Base-by-base conservation (phyloP, 2,888 invertebrate species). In the Eupithecia subfuscata region DNA sequence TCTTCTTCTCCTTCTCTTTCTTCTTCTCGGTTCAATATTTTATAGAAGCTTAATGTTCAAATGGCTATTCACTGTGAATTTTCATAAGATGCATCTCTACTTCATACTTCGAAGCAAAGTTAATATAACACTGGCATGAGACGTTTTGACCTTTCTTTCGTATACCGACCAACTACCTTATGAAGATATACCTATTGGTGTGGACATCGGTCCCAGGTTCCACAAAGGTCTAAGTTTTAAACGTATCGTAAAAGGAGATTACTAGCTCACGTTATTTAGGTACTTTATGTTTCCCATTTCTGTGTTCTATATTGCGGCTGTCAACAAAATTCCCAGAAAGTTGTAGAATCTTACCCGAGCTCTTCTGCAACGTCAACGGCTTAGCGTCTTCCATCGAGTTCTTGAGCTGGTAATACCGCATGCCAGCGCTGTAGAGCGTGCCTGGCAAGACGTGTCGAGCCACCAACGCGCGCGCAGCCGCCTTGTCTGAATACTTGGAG, bases 361-460 rank as follows among this genome's bases (percentile, higher is more conserved):
- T 97, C 95, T 98, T 98, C 89, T 97, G 97, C 83, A 98, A 91
- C 71, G 97, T 97, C 22, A 98, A 95, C 11, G 97, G 97, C 80
- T 96, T 96, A 63, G 97, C 96, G 67, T 97, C 96, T 82, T 96
- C 96, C 89, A 98, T 96, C 71, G 97, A 97, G 87, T 97, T 97
- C 88, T 97, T 96, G 63, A 98, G 96, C 92, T 98, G 97, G 91
- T 97, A 98, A 92, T 97, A 98, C 83, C 97, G 95, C 97, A 98
- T 98, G 72, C 98, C 98, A 6, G 97, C 97, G 70, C 97, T 97
- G 94, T 97, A 98, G 5, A 98, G 93, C 0, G 97, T 97, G 68
- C 97, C 97, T 6, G 97, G 96, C 75, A 97, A 95, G 74, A 98
- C 95, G 89, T 98, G 98, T 71, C 96, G 95, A 85, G 97, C 96